Evolutionary conservation across 2,113 vertebrate genomes (phyloP).

Genomic region (Lamprotornis superbus): DNA sequence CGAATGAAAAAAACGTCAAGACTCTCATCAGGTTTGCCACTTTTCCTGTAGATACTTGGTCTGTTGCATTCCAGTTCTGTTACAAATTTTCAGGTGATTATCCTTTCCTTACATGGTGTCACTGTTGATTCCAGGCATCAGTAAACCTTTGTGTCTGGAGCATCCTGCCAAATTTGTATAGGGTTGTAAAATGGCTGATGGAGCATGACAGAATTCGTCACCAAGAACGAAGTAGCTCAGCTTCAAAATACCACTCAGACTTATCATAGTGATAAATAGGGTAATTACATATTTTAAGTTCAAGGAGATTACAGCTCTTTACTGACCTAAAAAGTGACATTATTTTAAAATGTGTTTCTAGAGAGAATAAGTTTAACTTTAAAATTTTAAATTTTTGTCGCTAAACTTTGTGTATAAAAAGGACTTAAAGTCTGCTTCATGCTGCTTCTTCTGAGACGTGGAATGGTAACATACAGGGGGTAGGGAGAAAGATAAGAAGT

Average conservation of each 20-base stretch:
- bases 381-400: neutral
- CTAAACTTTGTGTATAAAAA: neutral
- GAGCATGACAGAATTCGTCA: neutral
- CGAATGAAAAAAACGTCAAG: neutral
- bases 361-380: neutral
- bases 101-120: neutral
- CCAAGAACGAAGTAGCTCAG: neutral
- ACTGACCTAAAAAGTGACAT: neutral
- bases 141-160: neutral
- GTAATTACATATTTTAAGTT: neutral
- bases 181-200: neutral
- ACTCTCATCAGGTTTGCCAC: neutral
- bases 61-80: neutral
- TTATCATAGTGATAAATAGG: neutral
- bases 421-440: fast-evolving
- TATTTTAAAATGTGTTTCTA: neutral
- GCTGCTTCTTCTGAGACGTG: neutral
- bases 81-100: neutral
- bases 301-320: neutral
- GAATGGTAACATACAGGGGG: neutral
- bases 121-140: neutral
- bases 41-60: neutral
- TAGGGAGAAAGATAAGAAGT: neutral
- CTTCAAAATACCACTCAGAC: neutral
- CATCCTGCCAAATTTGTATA: neutral